Percentiles rank a stretch among this genome's conserved stretches.
Conservation (phyloP, 2,797 vertebrate species). For the Chrysocyon brachyurus region DNA sequence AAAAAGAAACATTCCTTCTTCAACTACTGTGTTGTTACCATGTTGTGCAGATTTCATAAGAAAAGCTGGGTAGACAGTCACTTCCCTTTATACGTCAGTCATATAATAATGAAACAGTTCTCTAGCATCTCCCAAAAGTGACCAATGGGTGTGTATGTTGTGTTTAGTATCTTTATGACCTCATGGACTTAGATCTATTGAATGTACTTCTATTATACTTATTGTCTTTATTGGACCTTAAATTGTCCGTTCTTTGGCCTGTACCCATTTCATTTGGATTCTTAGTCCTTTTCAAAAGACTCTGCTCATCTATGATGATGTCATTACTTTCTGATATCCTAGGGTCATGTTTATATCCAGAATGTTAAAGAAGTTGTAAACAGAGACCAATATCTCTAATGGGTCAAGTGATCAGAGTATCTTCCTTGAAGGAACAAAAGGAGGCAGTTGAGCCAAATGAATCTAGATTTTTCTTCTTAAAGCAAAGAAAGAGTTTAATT, state of each 20-base stretch:
- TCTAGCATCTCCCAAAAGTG: neutral
- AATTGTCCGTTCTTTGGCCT: neutral
- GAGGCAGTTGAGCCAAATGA: neutral
- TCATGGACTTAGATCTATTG: neutral
- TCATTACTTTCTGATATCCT: neutral
- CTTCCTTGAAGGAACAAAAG: neutral
- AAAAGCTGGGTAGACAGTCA: neutral
- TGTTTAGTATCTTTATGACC: neutral
- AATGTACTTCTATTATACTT: neutral
- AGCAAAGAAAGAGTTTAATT: neutral
- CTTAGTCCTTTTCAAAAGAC: neutral
- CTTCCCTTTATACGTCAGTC: neutral
- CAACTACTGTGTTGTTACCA: neutral
- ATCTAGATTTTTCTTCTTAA: neutral
- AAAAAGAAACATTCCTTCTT: neutral
- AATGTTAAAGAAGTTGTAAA: neutral
- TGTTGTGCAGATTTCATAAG: neutral
- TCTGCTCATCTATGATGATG: neutral
- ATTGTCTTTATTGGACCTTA: neutral
- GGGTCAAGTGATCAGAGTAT: neutral
- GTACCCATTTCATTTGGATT: neutral
- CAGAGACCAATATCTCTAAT: neutral
- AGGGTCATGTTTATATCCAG: neutral
- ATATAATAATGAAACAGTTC: constrained; percentile 3
- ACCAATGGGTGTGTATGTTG: neutral